Conservation (phyloP, 1,140 invertebrate genomes). For the Rhysida immarginata region DNA sequence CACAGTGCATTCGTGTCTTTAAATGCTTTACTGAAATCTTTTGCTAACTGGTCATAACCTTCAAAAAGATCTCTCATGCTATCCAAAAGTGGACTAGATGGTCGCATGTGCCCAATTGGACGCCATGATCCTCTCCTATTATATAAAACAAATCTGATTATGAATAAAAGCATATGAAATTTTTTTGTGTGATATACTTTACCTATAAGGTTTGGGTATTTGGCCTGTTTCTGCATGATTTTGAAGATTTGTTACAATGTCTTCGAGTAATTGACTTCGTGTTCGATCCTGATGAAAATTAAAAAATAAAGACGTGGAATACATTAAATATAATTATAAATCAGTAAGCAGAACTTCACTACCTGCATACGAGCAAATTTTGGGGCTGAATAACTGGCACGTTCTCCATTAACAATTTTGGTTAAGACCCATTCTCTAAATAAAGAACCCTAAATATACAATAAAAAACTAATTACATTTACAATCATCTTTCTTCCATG, state of each 20-base stretch:
- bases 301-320: too few species aligned
- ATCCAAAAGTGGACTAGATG: slow-evolving; percentile 77
- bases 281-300: slow-evolving; percentile 54
- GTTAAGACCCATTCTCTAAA: slow-evolving; percentile 88
- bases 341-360: slow-evolving; percentile 2
- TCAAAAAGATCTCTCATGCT: slow-evolving; percentile 83
- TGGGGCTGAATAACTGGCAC: slow-evolving; percentile 88
- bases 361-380: slow-evolving; percentile 81
- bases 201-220: slow-evolving; percentile 88
- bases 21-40: slow-evolving; percentile 79
- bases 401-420: slow-evolving; percentile 93
- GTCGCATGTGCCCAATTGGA: slow-evolving; percentile 82
- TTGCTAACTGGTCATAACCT: slow-evolving; percentile 82
- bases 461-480: neutral
- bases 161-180: too few species aligned
- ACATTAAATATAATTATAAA: neutral
- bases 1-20: slow-evolving; percentile 56
- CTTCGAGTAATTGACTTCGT: slow-evolving; percentile 75
- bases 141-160: slow-evolving; percentile 13
- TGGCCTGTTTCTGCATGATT: slow-evolving; percentile 89
- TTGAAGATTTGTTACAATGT: slow-evolving; percentile 81
- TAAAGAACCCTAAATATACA: slow-evolving; percentile 47
- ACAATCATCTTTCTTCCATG: too few species aligned
- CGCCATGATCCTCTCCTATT: slow-evolving; percentile 68
- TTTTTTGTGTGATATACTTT: too few species aligned